Evolutionary conservation across 2,113 vertebrate species (phyloP), one percentile per base, ranked within the genome.

Genomic region (Colinus virginianus): DNA sequence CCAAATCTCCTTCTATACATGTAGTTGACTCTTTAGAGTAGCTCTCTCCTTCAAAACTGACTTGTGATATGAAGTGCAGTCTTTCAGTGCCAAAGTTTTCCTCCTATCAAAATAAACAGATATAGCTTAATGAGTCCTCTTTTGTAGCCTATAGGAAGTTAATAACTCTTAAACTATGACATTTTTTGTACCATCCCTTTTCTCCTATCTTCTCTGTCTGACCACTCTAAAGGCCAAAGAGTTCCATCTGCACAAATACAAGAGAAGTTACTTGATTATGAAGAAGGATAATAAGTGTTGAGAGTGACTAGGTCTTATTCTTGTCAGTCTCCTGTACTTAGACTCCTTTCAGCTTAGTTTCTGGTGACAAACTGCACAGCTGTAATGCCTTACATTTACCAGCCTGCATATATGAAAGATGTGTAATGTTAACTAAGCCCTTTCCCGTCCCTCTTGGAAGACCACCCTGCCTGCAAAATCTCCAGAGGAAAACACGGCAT

Each of bases 391-490:
- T 97, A 96, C 95, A 95, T 96, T 97, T 96, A 96, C 97, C 96
- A 97, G 96, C 95, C 95, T 96, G 94, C 95, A 95, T 96, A 58
- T 81, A 97, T 93, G 95, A 96, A 92, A 94, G 94, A 96, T 97
- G 96, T 96, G 94, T 97, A 97, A 97, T 97, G 95, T 96, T 96
- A 97, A 96, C 96, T 94, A 93, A 97, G 71, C 90, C 89, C 89
- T 88, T 93, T 96, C 86, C 95, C 30, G 43, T 97, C 96, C 92
- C 94, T 94, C 81, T 43, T 94, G 90, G 86, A 97, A 91, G 96
- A 97, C 96, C 97, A 97, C 96, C 97, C 96, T 95, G 96, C 80
- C 94, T 97, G 96, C 93, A 96, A 75, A 93, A 56, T 53, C 92
- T 94, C 91, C 90, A 78, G 94, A 88, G 94, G 72, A 80, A 94